phyloP scores from a whole-genome alignment of 2,888 invertebrate genomes.

The Cosmia pyralina region DNA sequence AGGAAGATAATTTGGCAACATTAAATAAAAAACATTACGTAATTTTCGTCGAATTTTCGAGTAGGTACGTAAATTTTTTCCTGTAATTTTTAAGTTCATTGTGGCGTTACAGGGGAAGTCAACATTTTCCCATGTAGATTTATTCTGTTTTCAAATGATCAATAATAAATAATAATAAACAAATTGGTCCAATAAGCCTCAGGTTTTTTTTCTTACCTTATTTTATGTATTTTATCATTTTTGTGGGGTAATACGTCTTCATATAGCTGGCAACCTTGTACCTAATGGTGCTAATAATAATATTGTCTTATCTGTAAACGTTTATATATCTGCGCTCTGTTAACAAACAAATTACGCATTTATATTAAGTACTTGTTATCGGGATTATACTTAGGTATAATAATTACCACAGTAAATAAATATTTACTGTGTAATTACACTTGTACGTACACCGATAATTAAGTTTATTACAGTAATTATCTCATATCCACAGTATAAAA shows the following conservation, averaged over 20 bases:
- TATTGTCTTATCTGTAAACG: conserved; percentile 20
- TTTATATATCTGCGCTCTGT: conserved; percentile 13
- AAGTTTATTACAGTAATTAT: not conserved
- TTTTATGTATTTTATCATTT: not conserved
- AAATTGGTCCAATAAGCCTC: not conserved
- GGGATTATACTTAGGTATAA: conserved; percentile 8
- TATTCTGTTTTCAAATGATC: not conserved
- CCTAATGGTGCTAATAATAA: not conserved
- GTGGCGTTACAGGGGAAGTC: not conserved
- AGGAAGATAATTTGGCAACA: conserved; percentile 30
- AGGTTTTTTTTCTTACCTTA: not conserved
- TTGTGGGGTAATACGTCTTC: not conserved
- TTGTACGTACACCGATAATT: conserved; percentile 7
- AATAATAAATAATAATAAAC: not conserved
- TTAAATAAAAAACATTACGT: conserved; percentile 30
- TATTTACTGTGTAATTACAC: no score
- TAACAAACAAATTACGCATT: conserved; percentile 29
- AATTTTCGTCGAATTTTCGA: conserved; percentile 5
- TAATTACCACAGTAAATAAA: no score
- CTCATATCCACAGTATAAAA: not conserved
- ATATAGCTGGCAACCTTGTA: conserved; percentile 14
- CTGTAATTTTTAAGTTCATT: not conserved
- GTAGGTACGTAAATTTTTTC: not conserved
- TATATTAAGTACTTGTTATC: conserved; percentile 10
- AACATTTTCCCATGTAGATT: no score